Base-by-base conservation (phyloP, 2,888 invertebrate genomes). In the Tetrapedia diversipes region DNA sequence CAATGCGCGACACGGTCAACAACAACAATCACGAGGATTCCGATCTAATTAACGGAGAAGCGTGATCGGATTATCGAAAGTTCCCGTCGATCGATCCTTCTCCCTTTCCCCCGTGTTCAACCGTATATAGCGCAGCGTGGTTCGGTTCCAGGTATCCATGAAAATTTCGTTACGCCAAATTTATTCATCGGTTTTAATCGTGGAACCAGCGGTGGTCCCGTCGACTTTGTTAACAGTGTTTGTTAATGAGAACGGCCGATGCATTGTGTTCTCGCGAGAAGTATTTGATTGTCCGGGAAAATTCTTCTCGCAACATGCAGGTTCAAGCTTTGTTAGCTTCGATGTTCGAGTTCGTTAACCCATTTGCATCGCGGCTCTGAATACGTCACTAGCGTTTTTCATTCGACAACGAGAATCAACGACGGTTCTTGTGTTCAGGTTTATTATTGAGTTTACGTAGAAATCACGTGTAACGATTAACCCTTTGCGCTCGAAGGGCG, bases 21-120 rank as follows among this genome's bases (percentile, higher is more conserved):
- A 34, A 22, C 39, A 19, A 63, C 77, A 78, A 81, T 81, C 81
- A 57, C 75, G 32, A 56, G 69, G 70, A 81, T 78, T 72, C 72
- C 14, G 75, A 79, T 81, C 78, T 79, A 81, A 81, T 81, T 81
- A 81, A 75, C 72, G 61, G 56, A 67, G 69, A 81, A 67, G 67
- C 75, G 72, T 70, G 81, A 79, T 72, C 78, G 79, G 79, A 75
- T 73, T 75, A 81, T 79, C 70, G 79, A 76, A 61, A 65, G 70
- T 70, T 37, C 37, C 37, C 14, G 4, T 11, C 11, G 11, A 10
- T 37, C 37, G 37, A 11, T 37, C 37, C 11, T 37, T 11, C 37
- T 37, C 37, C 11, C 37, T 37, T 37, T 69, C n/a, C n/a, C n/a
- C 53, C 32, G 37, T 54, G 16, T 19, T 29, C 10, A 10, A 19